Conservation (phyloP, 2,888 invertebrate species). For the Lochmaea capreae region DNA sequence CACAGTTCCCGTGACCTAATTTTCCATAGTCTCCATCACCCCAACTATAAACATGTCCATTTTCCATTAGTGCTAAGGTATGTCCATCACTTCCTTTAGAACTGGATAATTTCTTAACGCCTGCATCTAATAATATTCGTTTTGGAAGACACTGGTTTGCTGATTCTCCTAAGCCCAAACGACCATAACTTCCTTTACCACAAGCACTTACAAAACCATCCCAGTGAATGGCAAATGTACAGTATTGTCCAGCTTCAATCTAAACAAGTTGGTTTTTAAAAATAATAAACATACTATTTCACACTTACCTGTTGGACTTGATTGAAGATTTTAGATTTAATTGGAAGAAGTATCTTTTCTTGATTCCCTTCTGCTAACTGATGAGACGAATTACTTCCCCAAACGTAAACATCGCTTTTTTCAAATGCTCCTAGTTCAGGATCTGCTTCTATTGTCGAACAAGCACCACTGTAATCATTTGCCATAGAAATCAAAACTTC, state of each 20-base stretch:
- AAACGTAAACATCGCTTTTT: conserved; percentile 71
- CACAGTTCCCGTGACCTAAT: conserved; percentile 69
- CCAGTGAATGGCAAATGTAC: conserved; percentile 71
- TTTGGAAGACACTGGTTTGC: conserved; percentile 71
- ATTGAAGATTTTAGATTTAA: conserved; percentile 69
- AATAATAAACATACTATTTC: not conserved
- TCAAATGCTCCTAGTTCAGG: conserved; percentile 56
- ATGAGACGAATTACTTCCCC: conserved; percentile 75
- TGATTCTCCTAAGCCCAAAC: conserved; percentile 73
- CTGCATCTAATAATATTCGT: conserved; percentile 68
- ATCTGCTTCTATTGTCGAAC: conserved; percentile 55
- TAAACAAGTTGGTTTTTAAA: conserved; percentile 49
- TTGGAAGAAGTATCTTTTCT: conserved; percentile 72
- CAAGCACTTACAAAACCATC: conserved; percentile 72
- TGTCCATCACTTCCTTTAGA: conserved; percentile 72
- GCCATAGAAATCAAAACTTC: conserved; percentile 67
- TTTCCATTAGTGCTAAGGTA: conserved; percentile 68
- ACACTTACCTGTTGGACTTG: conserved; percentile 69
- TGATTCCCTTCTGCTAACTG: conserved; percentile 72
- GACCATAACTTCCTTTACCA: conserved; percentile 74
- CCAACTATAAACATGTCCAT: conserved; percentile 70
- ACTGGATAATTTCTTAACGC: conserved; percentile 68
- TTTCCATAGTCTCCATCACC: conserved; percentile 73
- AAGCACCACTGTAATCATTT: conserved; percentile 62
- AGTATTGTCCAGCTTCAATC: conserved; percentile 75